These are phyloP conservation scores for Panthera leo DNA, from an alignment of 2,113 vertebrate genomes.

Conservation along the genomic window DNA sequence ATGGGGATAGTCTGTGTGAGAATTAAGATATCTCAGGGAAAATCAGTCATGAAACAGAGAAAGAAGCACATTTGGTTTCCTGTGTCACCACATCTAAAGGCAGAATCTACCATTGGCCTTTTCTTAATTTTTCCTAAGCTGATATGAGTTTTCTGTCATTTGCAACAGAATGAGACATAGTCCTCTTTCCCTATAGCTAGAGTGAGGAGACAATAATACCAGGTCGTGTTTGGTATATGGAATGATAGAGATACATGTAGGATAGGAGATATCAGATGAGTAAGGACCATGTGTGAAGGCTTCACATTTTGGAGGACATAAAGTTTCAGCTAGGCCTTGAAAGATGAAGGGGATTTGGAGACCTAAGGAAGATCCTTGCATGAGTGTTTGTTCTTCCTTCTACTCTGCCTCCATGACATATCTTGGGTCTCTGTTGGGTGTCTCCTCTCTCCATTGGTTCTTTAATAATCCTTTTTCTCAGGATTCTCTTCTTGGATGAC, in stretches of 20 bases:
- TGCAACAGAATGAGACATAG: not conserved
- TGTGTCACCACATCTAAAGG: not conserved
- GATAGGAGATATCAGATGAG: not conserved
- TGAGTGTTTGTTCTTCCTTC: not conserved
- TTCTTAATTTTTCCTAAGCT: not conserved
- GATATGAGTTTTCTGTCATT: not conserved
- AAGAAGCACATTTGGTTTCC: not conserved
- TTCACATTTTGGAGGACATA: not conserved
- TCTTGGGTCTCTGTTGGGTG: not conserved
- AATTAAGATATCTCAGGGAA: not conserved
- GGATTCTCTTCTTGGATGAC: not conserved
- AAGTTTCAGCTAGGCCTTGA: not conserved
- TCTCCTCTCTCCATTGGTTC: not conserved
- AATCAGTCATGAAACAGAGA: not conserved
- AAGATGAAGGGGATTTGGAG: not conserved
- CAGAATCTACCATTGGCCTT: not conserved
- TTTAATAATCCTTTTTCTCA: not conserved
- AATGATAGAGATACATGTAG: fast-evolving
- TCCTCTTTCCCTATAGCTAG: not conserved
- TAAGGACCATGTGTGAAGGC: not conserved
- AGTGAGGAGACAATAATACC: not conserved
- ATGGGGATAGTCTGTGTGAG: not conserved
- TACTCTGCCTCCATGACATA: not conserved
- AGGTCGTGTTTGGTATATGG: not conserved
- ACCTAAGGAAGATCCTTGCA: not conserved